Conservation (phyloP, 2,888 invertebrate genomes). For the Adineta ricciae region DNA sequence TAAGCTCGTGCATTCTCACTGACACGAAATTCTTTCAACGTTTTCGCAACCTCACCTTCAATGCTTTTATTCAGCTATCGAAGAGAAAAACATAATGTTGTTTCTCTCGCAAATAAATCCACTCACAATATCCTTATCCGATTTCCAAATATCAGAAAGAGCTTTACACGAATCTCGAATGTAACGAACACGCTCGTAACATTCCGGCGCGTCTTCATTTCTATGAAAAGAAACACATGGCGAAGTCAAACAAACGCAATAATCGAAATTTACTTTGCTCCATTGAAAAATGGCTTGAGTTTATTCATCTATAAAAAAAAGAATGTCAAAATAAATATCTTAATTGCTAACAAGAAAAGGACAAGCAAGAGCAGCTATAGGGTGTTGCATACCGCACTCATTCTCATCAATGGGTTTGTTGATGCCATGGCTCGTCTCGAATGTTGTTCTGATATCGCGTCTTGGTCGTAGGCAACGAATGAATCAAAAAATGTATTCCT, state of each 20-base stretch:
- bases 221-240: not conserved
- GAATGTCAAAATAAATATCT: not conserved
- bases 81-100: not conserved
- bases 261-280: not conserved
- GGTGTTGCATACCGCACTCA: not conserved
- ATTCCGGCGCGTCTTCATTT: not conserved
- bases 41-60: not conserved
- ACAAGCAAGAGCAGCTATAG: not conserved
- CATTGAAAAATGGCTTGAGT: not conserved
- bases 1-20: not conserved
- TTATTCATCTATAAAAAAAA: not conserved
- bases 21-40: not conserved
- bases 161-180: conserved; percentile 14
- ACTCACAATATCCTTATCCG: not conserved
- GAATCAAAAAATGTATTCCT: not conserved
- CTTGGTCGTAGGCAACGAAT: not conserved
- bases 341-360: not conserved
- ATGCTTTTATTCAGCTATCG: not conserved
- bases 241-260: not conserved
- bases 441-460: not conserved
- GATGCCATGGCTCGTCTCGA: not conserved
- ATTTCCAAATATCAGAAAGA: not conserved
- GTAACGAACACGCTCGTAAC: conserved; percentile 1
- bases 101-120: not conserved
- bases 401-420: not conserved